Evolutionary conservation across 2,888 invertebrate genomes (phyloP), one percentile per base, ranked within the genome.

Genomic region (Serrognathus titanus): DNA sequence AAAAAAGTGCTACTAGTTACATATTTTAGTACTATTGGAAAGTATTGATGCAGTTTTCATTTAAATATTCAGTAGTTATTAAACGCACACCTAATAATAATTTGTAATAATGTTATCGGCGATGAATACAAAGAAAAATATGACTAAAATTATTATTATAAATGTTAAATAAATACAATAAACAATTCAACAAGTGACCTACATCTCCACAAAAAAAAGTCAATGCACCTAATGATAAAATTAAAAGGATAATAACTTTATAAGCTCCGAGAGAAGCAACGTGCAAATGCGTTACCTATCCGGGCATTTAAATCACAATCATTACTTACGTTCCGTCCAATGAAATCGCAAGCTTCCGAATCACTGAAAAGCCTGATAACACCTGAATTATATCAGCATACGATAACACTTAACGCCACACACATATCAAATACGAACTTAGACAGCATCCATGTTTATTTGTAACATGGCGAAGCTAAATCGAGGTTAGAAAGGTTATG

Each of bases 401-500:
- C 40, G 11, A 13, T 40, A 40, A 40, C 40, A 40, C 40, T 13
- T 31, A 31, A 31, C 24, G 24, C 6, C 24, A 31, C 24, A 31
- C 24, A 31, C 24, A 31, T 40, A 40, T 40, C 40, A 40, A 40
- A 40, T 40, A 40, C 13, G 5, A 13, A 40, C 11, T 12, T 40
- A 40, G 11, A 40, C 40, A 31, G 48, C 48, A 48, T 48, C 48
- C 48, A 48, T 48, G 35, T 48, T 48, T 48, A 48, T 31, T 48
- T 31, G 48, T 31, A 48, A 48, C 31, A 48, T 48, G 48, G 48
- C 48, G 48, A 48, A 48, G 13, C 31, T 31, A 31, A 48, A 48
- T 31, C 16, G n/a, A 48, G 48, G 35, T 31, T 31, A 48, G 11
- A 35, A 24, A 48, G 48, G 48, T 48, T 48, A 48, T 48, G 48